Percentiles rank a stretch among this genome's conserved stretches.
These are phyloP conservation scores for Epirrhoe tristata DNA, from an alignment of 2,888 invertebrate species.

Conservation along the genomic window DNA sequence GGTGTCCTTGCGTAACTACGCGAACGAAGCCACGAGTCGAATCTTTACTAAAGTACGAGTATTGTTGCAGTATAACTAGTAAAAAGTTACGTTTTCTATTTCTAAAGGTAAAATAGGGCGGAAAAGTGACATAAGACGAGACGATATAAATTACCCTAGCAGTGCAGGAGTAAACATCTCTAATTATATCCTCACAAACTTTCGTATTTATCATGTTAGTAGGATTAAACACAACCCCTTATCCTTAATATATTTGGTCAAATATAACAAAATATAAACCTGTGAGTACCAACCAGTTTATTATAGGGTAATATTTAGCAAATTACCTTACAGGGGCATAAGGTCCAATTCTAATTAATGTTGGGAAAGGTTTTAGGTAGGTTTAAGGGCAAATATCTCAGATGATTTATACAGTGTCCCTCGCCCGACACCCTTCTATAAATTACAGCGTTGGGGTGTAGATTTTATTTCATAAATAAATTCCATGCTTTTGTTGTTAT, in stretches of 20 bases:
- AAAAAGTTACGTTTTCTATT: no score
- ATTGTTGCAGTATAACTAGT: no score
- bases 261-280: not conserved
- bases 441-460: constrained; percentile 54
- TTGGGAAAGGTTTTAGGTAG: constrained; percentile 42
- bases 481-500: constrained; percentile 42
- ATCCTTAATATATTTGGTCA: not conserved
- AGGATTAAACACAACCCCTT: no score
- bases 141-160: no score
- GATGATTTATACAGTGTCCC: constrained; percentile 59
- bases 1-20: no score
- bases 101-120: no score
- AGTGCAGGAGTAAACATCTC: no score
- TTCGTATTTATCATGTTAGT: no score
- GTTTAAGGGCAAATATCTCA: constrained; percentile 50
- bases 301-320: constrained; percentile 18
- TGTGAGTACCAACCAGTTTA: constrained; percentile 7
- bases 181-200: no score
- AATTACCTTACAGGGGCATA: constrained; percentile 38
- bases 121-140: no score
- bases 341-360: constrained; percentile 49
- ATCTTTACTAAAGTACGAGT: no score
- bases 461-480: constrained; percentile 57
- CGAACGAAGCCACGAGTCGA: no score
- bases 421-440: constrained; percentile 51